phyloP scores from a whole-genome alignment of 2,797 vertebrate species.

The Setipinna tenuifilis region DNA sequence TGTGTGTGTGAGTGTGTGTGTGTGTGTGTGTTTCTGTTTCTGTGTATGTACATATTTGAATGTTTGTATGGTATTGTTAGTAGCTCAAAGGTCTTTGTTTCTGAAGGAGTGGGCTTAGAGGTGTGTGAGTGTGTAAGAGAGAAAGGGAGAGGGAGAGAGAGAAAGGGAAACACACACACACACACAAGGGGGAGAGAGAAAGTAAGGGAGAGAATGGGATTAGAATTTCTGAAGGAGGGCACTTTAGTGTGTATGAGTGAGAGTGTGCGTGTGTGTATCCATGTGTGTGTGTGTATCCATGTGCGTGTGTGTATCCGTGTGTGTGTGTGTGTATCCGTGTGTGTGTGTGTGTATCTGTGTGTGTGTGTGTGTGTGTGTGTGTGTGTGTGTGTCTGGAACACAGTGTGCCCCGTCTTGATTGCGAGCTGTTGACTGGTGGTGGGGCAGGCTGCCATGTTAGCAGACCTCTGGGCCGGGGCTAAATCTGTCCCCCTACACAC shows the following conservation, averaged over 20 bases:
- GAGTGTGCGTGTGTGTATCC: too few species aligned
- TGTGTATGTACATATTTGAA: not conserved
- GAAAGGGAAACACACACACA: too few species aligned
- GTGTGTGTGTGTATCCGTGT: too few species aligned
- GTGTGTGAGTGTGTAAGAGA: not conserved
- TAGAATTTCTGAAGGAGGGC: too few species aligned
- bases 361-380: slow-evolving; percentile 4
- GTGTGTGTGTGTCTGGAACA: slow-evolving; percentile 1
- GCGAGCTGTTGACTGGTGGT: slow-evolving; percentile 3
- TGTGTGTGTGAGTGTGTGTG: not conserved
- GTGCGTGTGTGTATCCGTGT: too few species aligned
- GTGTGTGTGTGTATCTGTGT: not conserved
- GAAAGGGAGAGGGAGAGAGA: not conserved
- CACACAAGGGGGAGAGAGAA: too few species aligned
- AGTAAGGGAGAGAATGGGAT: too few species aligned
- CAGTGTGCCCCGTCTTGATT: not conserved
- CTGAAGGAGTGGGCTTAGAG: not conserved
- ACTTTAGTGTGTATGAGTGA: too few species aligned
- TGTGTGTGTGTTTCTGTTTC: too few species aligned
- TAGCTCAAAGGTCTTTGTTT: not conserved
- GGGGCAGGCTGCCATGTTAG: not conserved
- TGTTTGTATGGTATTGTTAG: too few species aligned
- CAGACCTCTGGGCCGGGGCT: not conserved
- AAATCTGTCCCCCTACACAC: not conserved
- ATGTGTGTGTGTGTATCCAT: too few species aligned